Percentiles rank a stretch among this genome's conserved stretches.
Evolutionary conservation across 1,140 invertebrate genomes (phyloP).

Genomic region (Armadillidium nasatum): DNA sequence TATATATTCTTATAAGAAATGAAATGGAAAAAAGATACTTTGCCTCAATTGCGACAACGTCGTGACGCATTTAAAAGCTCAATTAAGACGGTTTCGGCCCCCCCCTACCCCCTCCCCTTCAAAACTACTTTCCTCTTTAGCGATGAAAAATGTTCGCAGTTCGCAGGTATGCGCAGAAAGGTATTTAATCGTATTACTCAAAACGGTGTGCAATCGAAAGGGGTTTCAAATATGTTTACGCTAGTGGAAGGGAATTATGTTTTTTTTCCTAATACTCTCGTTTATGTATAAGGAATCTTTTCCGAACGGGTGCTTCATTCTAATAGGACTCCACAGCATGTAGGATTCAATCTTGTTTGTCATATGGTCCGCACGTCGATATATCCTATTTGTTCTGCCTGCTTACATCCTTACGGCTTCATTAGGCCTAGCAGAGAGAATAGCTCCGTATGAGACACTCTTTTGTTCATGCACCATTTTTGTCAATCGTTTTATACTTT

Average conservation of each 20-base stretch:
- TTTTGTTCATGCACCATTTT: neutral
- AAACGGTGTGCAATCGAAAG: conserved; percentile 5
- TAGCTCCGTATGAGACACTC: neutral
- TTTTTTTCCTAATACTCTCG: neutral
- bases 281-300: conserved; percentile 1
- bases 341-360: conserved; percentile 1
- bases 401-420: conserved; percentile 2
- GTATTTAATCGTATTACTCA: neutral
- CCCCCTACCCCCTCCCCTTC: neutral
- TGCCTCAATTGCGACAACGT: too few species aligned
- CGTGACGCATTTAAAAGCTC: too few species aligned
- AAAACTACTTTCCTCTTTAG: neutral
- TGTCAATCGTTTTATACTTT: too few species aligned
- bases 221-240: neutral
- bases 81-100: neutral
- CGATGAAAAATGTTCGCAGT: neutral
- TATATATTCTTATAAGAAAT: too few species aligned
- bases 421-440: neutral
- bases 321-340: neutral
- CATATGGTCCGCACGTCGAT: neutral
- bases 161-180: neutral
- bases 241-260: neutral
- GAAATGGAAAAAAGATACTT: too few species aligned
- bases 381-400: conserved; percentile 3
- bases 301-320: neutral